These are phyloP conservation scores for Drosophila mojavensis DNA, from an alignment of 1,140 invertebrate species.

Conservation along the genomic window DNA sequence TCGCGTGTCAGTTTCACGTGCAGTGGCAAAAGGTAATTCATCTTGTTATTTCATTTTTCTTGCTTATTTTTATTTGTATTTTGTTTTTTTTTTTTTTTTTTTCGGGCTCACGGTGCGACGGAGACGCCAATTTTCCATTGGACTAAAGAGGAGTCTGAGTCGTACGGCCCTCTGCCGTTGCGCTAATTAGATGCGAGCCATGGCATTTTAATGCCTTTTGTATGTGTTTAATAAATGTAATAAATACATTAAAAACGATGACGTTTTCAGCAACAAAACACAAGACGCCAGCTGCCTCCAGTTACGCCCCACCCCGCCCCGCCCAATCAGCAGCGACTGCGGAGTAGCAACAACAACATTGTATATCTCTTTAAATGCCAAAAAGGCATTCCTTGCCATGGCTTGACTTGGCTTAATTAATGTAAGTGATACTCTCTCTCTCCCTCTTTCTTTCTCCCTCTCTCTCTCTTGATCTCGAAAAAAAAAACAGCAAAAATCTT, in stretches of 20 bases:
- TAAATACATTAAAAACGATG: constrained; percentile 36
- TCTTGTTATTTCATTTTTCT: constrained; percentile 62
- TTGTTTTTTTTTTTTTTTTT: constrained; percentile 20
- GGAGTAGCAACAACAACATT: neutral
- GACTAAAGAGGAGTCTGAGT: constrained; percentile 26
- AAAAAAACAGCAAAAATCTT: neutral
- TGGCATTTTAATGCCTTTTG: constrained; percentile 58
- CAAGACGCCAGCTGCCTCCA: neutral
- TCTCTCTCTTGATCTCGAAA: no score
- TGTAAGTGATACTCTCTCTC: no score
- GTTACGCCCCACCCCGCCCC: no score
- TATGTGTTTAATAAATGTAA: constrained; percentile 42
- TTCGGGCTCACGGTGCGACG: constrained; percentile 8
- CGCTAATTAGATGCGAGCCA: constrained; percentile 59
- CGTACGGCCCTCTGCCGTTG: constrained; percentile 11
- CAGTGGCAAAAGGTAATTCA: constrained; percentile 82
- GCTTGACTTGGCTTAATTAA: no score
- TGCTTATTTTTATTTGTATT: constrained; percentile 12
- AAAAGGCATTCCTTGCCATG: no score
- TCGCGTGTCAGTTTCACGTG: constrained; percentile 81
- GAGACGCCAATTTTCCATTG: constrained; percentile 43
- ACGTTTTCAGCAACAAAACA: constrained; percentile 1
- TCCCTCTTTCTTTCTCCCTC: no score
- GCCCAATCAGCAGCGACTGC: no score
- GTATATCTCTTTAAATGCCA: constrained; percentile 1